These are phyloP conservation scores for Panurus biarmicus DNA, from an alignment of 2,113 vertebrate genomes.

Conservation along the genomic window DNA sequence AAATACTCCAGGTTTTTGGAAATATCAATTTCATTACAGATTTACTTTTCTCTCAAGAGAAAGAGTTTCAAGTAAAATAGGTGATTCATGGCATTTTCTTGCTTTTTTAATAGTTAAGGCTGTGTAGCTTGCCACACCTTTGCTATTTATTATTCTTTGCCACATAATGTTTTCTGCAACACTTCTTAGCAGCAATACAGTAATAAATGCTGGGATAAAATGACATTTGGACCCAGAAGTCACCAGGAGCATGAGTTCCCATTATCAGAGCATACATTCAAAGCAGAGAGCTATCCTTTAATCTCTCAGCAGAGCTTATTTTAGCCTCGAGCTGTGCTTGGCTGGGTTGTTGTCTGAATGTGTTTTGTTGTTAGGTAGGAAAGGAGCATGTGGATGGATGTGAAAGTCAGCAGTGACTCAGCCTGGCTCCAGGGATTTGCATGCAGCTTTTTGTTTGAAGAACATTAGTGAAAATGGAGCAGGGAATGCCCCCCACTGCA, in stretches of 20 bases:
- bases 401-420: constrained; percentile 28
- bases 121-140: background rate
- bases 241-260: background rate
- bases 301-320: constrained; percentile 41
- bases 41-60: background rate
- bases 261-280: background rate
- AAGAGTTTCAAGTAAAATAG: background rate
- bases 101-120: background rate
- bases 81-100: background rate
- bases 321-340: constrained; percentile 34
- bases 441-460: background rate
- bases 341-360: constrained; percentile 1
- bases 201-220: background rate
- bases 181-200: background rate
- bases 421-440: background rate
- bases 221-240: background rate
- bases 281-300: constrained; percentile 29
- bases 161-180: background rate
- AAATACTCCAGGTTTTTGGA: background rate
- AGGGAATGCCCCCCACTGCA: background rate
- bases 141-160: background rate
- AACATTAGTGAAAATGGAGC: background rate
- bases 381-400: background rate
- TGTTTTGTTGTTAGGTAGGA: constrained; percentile 43
- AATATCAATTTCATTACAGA: background rate